These are phyloP conservation scores for Molanna angustata DNA, from an alignment of 2,888 invertebrate species.

Conservation along the genomic window DNA sequence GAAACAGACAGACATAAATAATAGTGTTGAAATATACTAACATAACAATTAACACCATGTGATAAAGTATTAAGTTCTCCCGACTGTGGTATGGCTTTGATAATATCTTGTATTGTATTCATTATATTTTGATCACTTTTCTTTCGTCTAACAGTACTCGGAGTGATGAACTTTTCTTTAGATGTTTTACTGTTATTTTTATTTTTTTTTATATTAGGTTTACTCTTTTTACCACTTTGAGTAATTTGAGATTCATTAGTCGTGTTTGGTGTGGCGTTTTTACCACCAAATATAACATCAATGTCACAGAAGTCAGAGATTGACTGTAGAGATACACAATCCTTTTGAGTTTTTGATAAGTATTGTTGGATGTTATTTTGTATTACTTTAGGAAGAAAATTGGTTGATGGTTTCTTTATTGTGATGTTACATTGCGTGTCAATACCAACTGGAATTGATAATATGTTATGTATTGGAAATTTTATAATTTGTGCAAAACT, in stretches of 20 bases:
- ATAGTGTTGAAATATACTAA: conserved; percentile 7
- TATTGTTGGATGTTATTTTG: conserved; percentile 17
- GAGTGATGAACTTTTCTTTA: no score
- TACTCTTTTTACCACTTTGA: not conserved
- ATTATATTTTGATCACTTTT: conserved; percentile 11
- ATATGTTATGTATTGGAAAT: no score
- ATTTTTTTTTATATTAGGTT: conserved; percentile 4
- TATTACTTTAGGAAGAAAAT: conserved; percentile 19
- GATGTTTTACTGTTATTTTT: not conserved
- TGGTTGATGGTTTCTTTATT: conserved; percentile 38
- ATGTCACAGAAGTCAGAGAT: not conserved
- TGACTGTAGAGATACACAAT: not conserved
- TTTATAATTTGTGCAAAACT: not conserved
- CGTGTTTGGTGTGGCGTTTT: no score
- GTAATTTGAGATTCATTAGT: not conserved
- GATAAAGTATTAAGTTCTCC: conserved; percentile 12
- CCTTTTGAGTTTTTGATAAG: conserved; percentile 7
- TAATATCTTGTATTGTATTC: conserved; percentile 9
- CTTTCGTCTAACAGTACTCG: no score
- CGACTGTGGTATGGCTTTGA: conserved; percentile 14
- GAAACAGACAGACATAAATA: not conserved
- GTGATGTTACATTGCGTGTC: conserved; percentile 45
- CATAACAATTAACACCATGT: conserved; percentile 13
- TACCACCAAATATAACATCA: no score
- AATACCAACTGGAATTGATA: conserved; percentile 50